phyloP scores from a whole-genome alignment of 2,888 invertebrate species.

The Epinotia brunnichana region DNA sequence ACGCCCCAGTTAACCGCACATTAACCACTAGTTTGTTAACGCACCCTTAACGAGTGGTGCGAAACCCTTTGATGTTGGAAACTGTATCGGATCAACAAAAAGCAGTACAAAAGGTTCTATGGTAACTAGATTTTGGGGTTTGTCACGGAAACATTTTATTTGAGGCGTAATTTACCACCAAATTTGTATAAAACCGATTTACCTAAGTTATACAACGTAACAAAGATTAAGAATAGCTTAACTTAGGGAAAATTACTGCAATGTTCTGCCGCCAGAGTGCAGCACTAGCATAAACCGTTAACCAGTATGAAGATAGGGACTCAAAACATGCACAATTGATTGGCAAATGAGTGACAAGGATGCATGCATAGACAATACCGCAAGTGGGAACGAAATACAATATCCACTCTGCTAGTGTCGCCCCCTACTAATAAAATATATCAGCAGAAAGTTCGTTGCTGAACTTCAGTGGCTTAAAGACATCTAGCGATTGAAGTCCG shows the following conservation, averaged over 20 bases:
- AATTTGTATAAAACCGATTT: neutral
- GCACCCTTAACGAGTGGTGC: neutral
- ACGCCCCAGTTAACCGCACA: neutral
- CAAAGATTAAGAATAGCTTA: too few species aligned
- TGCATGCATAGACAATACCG: too few species aligned
- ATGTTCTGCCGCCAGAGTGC: too few species aligned
- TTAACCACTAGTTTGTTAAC: conserved; percentile 1
- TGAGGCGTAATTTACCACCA: neutral
- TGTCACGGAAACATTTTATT: conserved; percentile 4
- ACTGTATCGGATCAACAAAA: conserved; percentile 4
- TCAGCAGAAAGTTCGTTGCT: neutral
- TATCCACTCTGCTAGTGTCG: too few species aligned
- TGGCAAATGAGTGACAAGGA: too few species aligned
- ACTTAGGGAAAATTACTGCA: too few species aligned
- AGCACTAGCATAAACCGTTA: too few species aligned
- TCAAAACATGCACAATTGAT: too few species aligned
- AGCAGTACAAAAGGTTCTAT: conserved; percentile 5
- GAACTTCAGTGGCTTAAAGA: neutral
- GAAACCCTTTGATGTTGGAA: neutral
- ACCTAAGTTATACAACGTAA: too few species aligned
- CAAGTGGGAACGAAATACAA: too few species aligned
- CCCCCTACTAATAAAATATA: too few species aligned
- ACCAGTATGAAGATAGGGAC: too few species aligned
- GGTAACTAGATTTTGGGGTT: neutral
- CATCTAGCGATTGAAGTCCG: neutral